Evolutionary conservation across 1,140 invertebrate genomes (phyloP), one percentile per base, ranked within the genome.

Genomic region (Aphelinus atriplicis): DNA sequence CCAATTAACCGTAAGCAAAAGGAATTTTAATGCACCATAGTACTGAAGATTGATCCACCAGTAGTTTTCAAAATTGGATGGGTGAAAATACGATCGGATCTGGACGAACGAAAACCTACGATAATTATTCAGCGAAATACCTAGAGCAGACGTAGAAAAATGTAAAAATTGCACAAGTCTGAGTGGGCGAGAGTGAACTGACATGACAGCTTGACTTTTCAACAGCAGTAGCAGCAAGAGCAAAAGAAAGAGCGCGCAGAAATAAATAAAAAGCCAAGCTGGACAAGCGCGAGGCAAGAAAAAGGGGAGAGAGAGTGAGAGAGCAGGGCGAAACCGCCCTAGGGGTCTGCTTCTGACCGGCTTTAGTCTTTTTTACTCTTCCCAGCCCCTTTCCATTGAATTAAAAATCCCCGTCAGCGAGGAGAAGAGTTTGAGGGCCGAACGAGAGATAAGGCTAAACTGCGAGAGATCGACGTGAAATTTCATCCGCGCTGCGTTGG

Each of bases 141-240:
- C 51, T 53, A 48, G 46, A 62, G 60, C 43, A 46, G 57, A 5
- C 46, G 7, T 2, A n/a, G 50, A 53, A 64, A 70, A 70, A 65
- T 75, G 67, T 70, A 65, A 75, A 75, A 70, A 51, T 45, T 7
- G 1, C 73, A 73, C 67, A 77, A 67, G 76, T 9, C 51, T 46
- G 68, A 73, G 26, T 65, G 75, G 65, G 56, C 69, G 78, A 78
- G 77, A 69, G 75, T 78, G 74, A 80, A 80, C 78, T 79, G 80
- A 81, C 78, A 81, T 78, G 77, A 78, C 51, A 55, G 73, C 43
- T 48, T 47, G 66, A 64, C n/a, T 69, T 50, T 67, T 2, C 5
- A 60, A 60, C 26, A 26, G 9, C 58, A 48, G 48, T n/a, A 64
- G n/a, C 57, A 50, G 57, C 45, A 2, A 7, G 5, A 45, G 43